phyloP scores from a whole-genome alignment of 1,140 invertebrate species.

The Bicyclus anynana region DNA sequence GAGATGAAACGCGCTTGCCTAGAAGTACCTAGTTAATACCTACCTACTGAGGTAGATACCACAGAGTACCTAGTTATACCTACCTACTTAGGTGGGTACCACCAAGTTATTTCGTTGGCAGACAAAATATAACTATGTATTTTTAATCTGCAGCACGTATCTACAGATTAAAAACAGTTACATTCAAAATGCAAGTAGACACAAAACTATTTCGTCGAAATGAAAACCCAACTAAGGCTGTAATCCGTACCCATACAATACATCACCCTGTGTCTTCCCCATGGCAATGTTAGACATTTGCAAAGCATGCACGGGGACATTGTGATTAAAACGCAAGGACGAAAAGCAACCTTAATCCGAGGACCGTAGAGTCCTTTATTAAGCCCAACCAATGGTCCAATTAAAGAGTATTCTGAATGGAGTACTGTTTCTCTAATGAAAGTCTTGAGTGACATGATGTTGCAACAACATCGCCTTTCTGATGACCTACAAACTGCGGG shows the following conservation, averaged over 20 bases:
- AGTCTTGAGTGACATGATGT: constrained; percentile 21
- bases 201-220: background rate
- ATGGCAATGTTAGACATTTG: constrained; percentile 16
- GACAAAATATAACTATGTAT: too few relatives aligned
- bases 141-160: too few relatives aligned
- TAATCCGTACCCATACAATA: constrained; percentile 9
- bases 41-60: too few relatives aligned
- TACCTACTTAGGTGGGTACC: too few relatives aligned
- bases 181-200: background rate
- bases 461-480: constrained; percentile 11
- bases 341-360: background rate
- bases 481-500: constrained; percentile 19
- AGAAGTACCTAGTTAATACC: too few relatives aligned
- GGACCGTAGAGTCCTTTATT: background rate
- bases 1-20: too few relatives aligned
- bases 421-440: constrained; percentile 21
- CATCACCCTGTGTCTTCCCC: constrained; percentile 14
- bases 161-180: too few relatives aligned
- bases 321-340: constrained; percentile 13
- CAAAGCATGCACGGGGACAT: constrained; percentile 8
- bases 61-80: too few relatives aligned
- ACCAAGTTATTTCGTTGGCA: too few relatives aligned
- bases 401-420: constrained; percentile 19
- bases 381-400: constrained; percentile 7
- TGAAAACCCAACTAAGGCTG: background rate